phyloP scores from a whole-genome alignment of 2,888 invertebrate genomes.

The Oxyscelio sp. region DNA sequence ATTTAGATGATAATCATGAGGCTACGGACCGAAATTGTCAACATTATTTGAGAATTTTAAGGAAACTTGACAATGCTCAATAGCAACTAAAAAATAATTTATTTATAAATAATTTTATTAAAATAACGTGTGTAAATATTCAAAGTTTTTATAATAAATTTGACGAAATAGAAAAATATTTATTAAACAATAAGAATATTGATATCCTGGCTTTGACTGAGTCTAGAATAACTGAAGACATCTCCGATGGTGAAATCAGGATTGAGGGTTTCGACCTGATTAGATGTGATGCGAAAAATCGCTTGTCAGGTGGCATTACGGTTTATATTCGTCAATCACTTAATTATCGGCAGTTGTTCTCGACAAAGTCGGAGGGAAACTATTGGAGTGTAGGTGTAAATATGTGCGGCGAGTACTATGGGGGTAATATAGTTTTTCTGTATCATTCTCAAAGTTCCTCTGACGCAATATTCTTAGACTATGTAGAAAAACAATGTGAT shows the following conservation, averaged over 20 bases:
- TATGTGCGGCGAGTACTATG: slow-evolving; percentile 24
- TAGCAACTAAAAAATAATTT: slow-evolving; percentile 46
- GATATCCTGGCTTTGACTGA: slow-evolving; percentile 37
- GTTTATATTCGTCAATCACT: slow-evolving; percentile 18
- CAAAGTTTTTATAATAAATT: slow-evolving; percentile 49
- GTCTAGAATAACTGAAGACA: slow-evolving; percentile 16
- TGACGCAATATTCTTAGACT: slow-evolving; percentile 8
- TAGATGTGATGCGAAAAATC: slow-evolving; percentile 25
- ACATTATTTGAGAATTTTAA: slow-evolving; percentile 33
- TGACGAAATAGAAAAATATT: slow-evolving; percentile 50
- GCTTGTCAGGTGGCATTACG: neutral
- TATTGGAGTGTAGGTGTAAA: slow-evolving; percentile 40
- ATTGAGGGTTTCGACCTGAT: slow-evolving; percentile 23
- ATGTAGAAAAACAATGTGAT: slow-evolving; percentile 17
- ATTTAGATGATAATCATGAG: slow-evolving; percentile 33
- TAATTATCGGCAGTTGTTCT: slow-evolving; percentile 33
- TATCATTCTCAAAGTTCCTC: slow-evolving; percentile 46
- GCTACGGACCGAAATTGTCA: slow-evolving; percentile 46
- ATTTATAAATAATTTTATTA: slow-evolving; percentile 1
- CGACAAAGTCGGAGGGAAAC: slow-evolving; percentile 30
- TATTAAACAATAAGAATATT: slow-evolving; percentile 33
- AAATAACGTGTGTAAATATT: slow-evolving; percentile 18
- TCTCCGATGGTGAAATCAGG: slow-evolving; percentile 10
- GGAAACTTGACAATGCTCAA: slow-evolving; percentile 40
- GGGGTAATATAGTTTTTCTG: slow-evolving; percentile 30